phyloP scores from a whole-genome alignment of 2,888 invertebrate genomes.

The Cepaea hortensis region DNA sequence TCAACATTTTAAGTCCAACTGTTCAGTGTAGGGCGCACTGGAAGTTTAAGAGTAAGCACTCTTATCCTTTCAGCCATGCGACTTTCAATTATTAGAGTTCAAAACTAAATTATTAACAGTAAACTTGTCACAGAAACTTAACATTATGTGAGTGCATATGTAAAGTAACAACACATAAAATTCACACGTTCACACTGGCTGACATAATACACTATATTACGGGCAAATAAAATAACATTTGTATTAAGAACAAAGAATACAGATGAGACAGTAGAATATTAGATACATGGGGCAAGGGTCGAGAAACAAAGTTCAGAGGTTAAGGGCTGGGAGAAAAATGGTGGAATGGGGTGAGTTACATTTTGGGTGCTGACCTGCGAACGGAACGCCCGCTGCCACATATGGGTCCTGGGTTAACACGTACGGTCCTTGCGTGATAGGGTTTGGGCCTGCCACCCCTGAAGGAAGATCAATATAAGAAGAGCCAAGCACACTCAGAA shows the following conservation, averaged over 20 bases:
- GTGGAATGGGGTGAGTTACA: background rate
- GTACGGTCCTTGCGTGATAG: slow-evolving; percentile 76
- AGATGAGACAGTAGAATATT: background rate
- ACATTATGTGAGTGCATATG: too few relatives aligned
- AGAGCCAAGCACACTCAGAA: slow-evolving; percentile 61
- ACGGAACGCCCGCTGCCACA: slow-evolving; percentile 83
- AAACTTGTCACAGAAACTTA: too few relatives aligned
- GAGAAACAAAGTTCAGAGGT: slow-evolving; percentile 1
- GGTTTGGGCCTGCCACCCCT: slow-evolving; percentile 52
- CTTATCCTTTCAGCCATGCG: too few relatives aligned
- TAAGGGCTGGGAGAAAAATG: background rate
- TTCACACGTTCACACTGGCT: too few relatives aligned
- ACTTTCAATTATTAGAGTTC: too few relatives aligned
- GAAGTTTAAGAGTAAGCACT: too few relatives aligned
- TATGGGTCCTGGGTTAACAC: slow-evolving; percentile 86
- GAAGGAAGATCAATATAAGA: slow-evolving; percentile 59
- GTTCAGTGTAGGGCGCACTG: too few relatives aligned
- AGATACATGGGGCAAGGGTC: slow-evolving; percentile 10
- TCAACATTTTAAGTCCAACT: too few relatives aligned
- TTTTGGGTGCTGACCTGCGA: slow-evolving; percentile 79
- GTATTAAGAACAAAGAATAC: background rate
- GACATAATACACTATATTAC: too few relatives aligned
- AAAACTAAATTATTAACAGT: too few relatives aligned
- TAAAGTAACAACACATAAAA: too few relatives aligned
- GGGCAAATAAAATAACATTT: too few relatives aligned